Conservation (phyloP, 2,113 vertebrate species). For the Laterallus jamaicensis region DNA sequence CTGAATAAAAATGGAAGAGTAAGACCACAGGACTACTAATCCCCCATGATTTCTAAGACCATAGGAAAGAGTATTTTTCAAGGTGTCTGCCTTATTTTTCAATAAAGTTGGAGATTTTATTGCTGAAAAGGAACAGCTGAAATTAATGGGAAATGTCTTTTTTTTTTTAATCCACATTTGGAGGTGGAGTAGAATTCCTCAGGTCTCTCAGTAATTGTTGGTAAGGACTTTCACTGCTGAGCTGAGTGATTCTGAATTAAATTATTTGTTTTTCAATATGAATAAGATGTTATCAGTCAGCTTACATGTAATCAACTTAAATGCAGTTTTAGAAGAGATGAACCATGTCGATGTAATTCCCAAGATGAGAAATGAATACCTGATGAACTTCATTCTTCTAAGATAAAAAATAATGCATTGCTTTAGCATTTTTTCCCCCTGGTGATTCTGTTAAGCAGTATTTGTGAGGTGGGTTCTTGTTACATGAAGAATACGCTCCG, state of each 20-base stretch:
- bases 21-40: background rate
- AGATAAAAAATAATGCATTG: background rate
- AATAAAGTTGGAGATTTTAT: background rate
- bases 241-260: constrained; percentile 37
- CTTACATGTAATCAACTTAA: constrained; percentile 39
- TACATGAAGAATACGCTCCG: background rate
- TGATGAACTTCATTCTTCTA: constrained; percentile 23
- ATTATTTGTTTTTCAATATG: constrained; percentile 24
- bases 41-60: background rate
- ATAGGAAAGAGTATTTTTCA: background rate
- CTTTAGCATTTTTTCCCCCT: background rate
- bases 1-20: background rate
- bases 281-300: constrained; percentile 37
- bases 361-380: constrained; percentile 12
- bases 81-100: background rate
- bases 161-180: background rate
- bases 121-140: background rate
- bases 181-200: background rate
- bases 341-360: constrained; percentile 27
- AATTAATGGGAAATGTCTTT: background rate
- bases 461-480: background rate
- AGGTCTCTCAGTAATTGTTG: background rate
- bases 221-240: background rate
- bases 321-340: constrained; percentile 22
- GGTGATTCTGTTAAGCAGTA: background rate